A percentile compares a stretch with the other conserved stretches of the same genome.
These are phyloP conservation scores for Medauroidea extradentata DNA, from an alignment of 1,140 invertebrate species.

Conservation along the genomic window DNA sequence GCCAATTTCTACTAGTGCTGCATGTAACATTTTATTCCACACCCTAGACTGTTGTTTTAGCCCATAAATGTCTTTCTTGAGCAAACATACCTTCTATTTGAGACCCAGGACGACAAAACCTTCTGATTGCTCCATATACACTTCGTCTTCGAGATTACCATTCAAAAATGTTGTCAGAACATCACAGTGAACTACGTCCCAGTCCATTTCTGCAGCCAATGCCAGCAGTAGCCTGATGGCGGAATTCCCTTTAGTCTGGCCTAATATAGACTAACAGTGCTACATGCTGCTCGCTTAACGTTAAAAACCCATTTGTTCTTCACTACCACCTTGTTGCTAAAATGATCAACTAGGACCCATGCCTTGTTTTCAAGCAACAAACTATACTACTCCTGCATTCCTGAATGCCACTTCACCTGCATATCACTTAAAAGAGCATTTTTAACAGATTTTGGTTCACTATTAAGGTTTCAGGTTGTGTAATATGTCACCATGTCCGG, in stretches of 20 bases:
- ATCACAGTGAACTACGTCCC: constrained; percentile 36
- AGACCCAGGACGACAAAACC: constrained; percentile 27
- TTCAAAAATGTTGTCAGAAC: constrained; percentile 41
- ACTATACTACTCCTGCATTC: no score
- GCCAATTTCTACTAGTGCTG: no score
- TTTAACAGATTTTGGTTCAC: no score
- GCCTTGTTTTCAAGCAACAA: constrained; percentile 1
- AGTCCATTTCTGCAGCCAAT: constrained; percentile 30
- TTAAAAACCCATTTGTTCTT: constrained; percentile 29
- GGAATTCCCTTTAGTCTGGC: constrained; percentile 40
- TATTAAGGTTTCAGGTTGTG: no score
- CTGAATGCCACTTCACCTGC: no score
- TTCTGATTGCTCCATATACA: constrained; percentile 41
- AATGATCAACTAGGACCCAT: neutral
- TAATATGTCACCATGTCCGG: no score
- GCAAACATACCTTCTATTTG: constrained; percentile 32
- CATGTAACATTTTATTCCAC: no score
- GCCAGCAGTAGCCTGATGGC: constrained; percentile 38
- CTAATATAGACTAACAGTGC: constrained; percentile 34
- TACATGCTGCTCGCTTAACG: constrained; percentile 30
- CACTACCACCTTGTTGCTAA: constrained; percentile 17
- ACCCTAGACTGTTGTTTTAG: no score
- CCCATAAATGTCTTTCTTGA: constrained; percentile 41
- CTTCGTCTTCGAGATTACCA: constrained; percentile 38
- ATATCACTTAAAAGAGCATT: no score